Conservation (phyloP, 2,888 invertebrate genomes). For the Hedya salicella region DNA sequence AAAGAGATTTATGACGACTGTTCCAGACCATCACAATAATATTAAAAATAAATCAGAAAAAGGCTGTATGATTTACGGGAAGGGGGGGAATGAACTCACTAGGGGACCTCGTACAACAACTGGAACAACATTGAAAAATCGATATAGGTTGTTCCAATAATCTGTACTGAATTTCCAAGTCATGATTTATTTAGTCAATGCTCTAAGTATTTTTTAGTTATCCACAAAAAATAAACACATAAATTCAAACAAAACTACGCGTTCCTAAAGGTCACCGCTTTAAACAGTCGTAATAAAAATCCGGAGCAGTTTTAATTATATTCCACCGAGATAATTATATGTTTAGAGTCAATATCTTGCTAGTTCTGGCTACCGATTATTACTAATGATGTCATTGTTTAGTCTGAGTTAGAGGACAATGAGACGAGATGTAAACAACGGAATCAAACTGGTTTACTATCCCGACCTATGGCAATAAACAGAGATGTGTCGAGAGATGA, state of each 20-base stretch:
- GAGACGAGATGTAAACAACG: slow-evolving; percentile 40
- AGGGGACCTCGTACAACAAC: no score
- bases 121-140: no score
- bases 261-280: slow-evolving; percentile 31
- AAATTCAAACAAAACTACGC: slow-evolving; percentile 26
- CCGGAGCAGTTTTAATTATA: slow-evolving; percentile 54
- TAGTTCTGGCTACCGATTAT: slow-evolving; percentile 53
- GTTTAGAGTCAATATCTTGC: slow-evolving; percentile 49
- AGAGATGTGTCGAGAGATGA: slow-evolving; percentile 35
- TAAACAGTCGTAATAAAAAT: slow-evolving; percentile 40
- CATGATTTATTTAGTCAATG: neutral
- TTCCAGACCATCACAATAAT: no score
- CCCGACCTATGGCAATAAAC: slow-evolving; percentile 43
- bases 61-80: no score
- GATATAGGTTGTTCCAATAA: no score
- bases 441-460: slow-evolving; percentile 41
- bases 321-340: slow-evolving; percentile 55
- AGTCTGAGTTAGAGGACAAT: slow-evolving; percentile 57
- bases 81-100: no score
- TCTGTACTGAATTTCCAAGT: no score
- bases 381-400: slow-evolving; percentile 62
- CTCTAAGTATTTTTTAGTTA: neutral
- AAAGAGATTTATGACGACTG: no score
- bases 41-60: no score
- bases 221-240: slow-evolving; percentile 8